phyloP scores from a whole-genome alignment of 2,113 vertebrate species.

The Tragelaphus imberbis region DNA sequence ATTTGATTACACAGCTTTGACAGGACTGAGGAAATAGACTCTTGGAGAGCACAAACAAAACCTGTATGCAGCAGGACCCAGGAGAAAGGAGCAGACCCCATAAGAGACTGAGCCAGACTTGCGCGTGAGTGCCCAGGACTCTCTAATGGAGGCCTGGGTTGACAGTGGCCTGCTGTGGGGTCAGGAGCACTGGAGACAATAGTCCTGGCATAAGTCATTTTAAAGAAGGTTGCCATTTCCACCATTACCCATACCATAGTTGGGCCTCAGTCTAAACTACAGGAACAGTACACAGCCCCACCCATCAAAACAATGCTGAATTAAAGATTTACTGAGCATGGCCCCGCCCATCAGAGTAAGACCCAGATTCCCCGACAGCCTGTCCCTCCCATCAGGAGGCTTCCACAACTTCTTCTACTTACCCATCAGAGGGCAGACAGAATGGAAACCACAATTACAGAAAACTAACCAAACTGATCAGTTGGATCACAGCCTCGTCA shows the following conservation, averaged over 20 bases:
- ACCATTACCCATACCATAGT: not conserved
- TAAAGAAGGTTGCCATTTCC: not conserved
- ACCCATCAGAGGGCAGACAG: not conserved
- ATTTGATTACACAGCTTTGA: not conserved
- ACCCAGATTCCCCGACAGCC: not conserved
- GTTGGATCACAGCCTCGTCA: not conserved
- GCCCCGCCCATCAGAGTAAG: fast-evolving
- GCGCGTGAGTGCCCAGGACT: not conserved
- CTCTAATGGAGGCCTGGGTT: not conserved
- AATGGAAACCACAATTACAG: not conserved
- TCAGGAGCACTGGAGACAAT: not conserved
- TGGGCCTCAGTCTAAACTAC: not conserved
- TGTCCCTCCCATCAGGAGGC: not conserved
- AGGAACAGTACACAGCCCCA: not conserved
- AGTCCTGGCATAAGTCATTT: not conserved
- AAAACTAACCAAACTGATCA: not conserved
- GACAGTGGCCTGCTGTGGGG: not conserved
- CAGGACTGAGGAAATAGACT: not conserved
- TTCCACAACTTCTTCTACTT: not conserved
- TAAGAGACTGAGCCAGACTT: not conserved
- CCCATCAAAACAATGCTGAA: not conserved
- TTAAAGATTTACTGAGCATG: not conserved
- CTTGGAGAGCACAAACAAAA: not conserved
- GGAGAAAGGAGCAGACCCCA: not conserved
- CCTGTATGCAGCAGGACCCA: not conserved